A percentile compares a stretch with the other conserved stretches of the same genome.
phyloP scores from a whole-genome alignment of 2,797 vertebrate genomes.

The Leptodactylus fallax region DNA sequence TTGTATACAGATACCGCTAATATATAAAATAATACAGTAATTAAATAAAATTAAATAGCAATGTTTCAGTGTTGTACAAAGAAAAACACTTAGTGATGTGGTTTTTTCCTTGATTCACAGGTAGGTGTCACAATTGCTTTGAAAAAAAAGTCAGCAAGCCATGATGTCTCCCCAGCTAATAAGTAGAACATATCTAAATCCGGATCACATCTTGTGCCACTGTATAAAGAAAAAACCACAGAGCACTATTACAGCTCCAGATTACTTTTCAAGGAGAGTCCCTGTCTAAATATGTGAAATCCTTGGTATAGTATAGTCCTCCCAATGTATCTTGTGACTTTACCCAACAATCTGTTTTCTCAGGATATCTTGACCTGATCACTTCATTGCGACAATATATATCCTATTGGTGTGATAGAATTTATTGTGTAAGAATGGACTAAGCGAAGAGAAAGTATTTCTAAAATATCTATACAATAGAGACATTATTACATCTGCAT shows the following conservation, averaged over 20 bases:
- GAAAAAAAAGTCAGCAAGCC: constrained; percentile 86
- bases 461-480: constrained; percentile 86
- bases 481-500: constrained; percentile 74
- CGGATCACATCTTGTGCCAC: constrained; percentile 87
- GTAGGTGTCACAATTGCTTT: constrained; percentile 99
- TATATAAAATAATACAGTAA: not conserved
- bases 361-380: constrained; percentile 92
- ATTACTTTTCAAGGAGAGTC: constrained; percentile 68
- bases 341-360: constrained; percentile 88
- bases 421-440: constrained; percentile 81
- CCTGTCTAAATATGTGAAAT: constrained; percentile 78
- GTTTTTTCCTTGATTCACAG: constrained; percentile 91
- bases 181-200: constrained; percentile 81
- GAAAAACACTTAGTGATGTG: constrained; percentile 77
- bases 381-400: constrained; percentile 94
- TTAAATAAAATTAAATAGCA: not conserved
- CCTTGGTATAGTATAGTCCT: constrained; percentile 82
- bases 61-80: constrained; percentile 24
- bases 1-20: not conserved
- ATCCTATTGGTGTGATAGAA: constrained; percentile 87
- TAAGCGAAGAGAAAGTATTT: constrained; percentile 72
- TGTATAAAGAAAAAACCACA: constrained; percentile 82
- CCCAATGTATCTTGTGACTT: constrained; percentile 87
- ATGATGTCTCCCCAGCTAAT: constrained; percentile 82
- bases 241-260: constrained; percentile 79